Evolutionary conservation across 2,888 invertebrate species (phyloP), one percentile per base, ranked within the genome.

Genomic region (Lasioglossum pauxillum): DNA sequence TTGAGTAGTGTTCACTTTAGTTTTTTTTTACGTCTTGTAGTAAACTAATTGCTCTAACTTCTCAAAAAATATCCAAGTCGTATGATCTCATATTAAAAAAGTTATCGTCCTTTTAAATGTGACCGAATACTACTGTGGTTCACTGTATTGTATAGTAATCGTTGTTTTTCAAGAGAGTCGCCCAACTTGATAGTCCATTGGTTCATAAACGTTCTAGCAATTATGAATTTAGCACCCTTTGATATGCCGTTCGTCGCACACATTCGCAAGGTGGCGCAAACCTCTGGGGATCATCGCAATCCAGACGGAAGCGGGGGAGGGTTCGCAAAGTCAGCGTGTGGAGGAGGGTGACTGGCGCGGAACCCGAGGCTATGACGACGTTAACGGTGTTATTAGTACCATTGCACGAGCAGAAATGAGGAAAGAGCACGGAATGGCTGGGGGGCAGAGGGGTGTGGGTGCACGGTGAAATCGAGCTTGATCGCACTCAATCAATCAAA

Each of bases 401-500:
- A 80, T 82, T 83, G 77, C 83, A 74, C 38, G 60, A 46, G 60
- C 44, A 74, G 64, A 53, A 75, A 79, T 53, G 78, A 57, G 79
- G 71, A 16, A 64, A 64, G 67, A 14, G 49, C 14, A 41, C 49
- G 74, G 49, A 35, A 35, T 23, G 74, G 31, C n/a, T 14, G 49
- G n/a, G 8, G 35, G 60, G 72, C 12, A 12, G 41, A n/a, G 75
- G 8, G 41, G 60, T 2, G 75, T 5, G 41, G 84, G 67, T 64
- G 86, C 72, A 78, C 72, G 81, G 31, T 86, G 89, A 89, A 89
- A 90, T 90, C 90, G 90, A 88, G 74, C 84, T 85, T 84, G 88
- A 91, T 91, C 89, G 86, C 64, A 41, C 80, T 83, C 90, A 85
- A 91, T 91, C 91, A 89, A 91, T 91, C 91, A 91, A 91, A 91